Percentiles rank a stretch among this genome's conserved stretches.
phyloP scores from a whole-genome alignment of 1,140 invertebrate species.

The Trachymyrmex cornetzi region DNA sequence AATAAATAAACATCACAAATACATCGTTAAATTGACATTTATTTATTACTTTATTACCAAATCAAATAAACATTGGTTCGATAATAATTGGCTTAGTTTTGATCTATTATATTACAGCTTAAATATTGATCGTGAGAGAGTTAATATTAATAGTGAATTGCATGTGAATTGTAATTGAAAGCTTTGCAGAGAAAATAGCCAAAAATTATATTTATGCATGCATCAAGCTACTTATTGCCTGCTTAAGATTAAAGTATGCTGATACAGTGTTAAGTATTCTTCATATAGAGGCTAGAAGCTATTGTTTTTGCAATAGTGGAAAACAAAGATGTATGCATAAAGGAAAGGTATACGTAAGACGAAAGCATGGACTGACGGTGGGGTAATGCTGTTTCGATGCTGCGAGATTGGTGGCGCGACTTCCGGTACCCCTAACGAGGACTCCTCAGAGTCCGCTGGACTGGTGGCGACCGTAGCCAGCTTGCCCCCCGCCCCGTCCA shows the following conservation, averaged over 20 bases:
- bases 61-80: too few species aligned
- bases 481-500: constrained; percentile 87
- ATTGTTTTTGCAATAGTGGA: constrained; percentile 1
- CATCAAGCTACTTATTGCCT: constrained; percentile 4
- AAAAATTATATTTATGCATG: background rate
- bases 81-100: background rate
- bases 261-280: background rate
- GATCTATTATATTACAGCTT: background rate
- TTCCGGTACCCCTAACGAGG: constrained; percentile 82
- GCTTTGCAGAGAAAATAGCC: background rate
- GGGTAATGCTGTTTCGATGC: constrained; percentile 86
- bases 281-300: background rate
- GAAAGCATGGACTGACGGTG: constrained; percentile 86
- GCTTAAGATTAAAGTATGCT: background rate
- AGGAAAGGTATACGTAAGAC: constrained; percentile 67
- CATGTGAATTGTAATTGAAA: background rate
- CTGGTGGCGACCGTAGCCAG: constrained; percentile 87
- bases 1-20: background rate
- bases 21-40: background rate
- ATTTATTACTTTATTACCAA: too few species aligned
- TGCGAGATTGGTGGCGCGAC: constrained; percentile 82
- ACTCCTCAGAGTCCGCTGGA: constrained; percentile 85
- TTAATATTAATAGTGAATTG: background rate
- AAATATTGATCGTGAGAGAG: background rate
- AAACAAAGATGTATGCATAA: constrained; percentile 31